Percentiles rank a stretch among this genome's conserved stretches.
phyloP scores from a whole-genome alignment of 53 echinoderm and acorn worm genomes.

The Temnopleurus reevesii region DNA sequence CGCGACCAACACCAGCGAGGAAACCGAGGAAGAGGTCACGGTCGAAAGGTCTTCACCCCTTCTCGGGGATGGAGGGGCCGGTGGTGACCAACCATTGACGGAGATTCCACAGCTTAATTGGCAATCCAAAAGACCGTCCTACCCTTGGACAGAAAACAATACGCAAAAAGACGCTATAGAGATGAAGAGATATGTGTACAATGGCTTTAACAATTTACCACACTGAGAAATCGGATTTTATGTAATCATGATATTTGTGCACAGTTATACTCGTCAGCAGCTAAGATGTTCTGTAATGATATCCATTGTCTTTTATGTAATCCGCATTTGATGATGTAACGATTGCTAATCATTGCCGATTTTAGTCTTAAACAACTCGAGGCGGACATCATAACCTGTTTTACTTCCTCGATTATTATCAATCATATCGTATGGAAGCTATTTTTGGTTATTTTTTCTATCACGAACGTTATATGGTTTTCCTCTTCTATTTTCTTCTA shows the following conservation, averaged over 20 bases:
- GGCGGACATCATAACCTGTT: too few relatives aligned
- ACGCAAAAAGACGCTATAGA: conserved; percentile 38
- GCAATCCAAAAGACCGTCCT: conserved; percentile 65
- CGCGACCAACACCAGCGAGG: background rate
- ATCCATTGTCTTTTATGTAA: too few relatives aligned
- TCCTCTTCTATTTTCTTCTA: too few relatives aligned
- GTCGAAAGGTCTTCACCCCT: background rate
- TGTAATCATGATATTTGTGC: background rate
- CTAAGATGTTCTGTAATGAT: background rate
- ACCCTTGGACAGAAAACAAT: conserved; percentile 60
- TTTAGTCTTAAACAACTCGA: too few relatives aligned
- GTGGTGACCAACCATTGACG: background rate
- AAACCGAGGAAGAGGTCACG: background rate
- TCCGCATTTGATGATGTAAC: too few relatives aligned
- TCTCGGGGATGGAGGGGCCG: background rate
- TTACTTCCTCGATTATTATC: too few relatives aligned
- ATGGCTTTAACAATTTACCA: conserved; percentile 55
- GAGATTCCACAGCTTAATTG: conserved; percentile 58
- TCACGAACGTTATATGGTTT: too few relatives aligned
- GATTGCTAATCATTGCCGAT: too few relatives aligned
- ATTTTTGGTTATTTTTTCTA: too few relatives aligned
- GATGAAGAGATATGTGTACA: conserved; percentile 68
- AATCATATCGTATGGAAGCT: too few relatives aligned
- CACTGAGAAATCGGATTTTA: background rate
- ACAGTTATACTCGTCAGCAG: background rate